phyloP scores from a whole-genome alignment of 2,888 invertebrate genomes.

The Ophioninae sp. region DNA sequence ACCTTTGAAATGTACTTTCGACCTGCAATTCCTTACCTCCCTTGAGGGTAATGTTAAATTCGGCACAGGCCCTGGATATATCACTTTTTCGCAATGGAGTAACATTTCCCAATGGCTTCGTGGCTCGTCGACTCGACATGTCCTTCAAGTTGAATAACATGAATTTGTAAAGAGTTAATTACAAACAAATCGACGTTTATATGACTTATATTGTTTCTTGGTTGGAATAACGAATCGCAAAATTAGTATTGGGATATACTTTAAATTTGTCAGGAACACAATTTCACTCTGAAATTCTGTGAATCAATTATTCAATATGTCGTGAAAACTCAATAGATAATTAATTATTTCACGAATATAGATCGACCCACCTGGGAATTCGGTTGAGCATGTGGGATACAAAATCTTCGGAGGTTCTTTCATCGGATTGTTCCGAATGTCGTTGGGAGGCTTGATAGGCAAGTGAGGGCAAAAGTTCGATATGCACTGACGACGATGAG shows the following conservation, averaged over 20 bases:
- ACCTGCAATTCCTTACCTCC: conserved; percentile 60
- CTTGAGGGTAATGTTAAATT: conserved; percentile 69
- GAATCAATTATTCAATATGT: not conserved
- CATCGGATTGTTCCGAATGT: conserved; percentile 7
- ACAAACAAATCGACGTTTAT: not conserved
- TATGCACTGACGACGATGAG: not conserved
- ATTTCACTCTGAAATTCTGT: not conserved
- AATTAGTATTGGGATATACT: too few species aligned
- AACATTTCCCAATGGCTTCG: conserved; percentile 68
- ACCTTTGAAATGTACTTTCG: not conserved
- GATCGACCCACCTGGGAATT: conserved; percentile 29
- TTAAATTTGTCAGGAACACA: too few species aligned
- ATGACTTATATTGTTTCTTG: not conserved
- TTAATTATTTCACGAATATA: not conserved
- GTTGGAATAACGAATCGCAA: not conserved
- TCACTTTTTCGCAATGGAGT: conserved; percentile 66
- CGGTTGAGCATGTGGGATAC: conserved; percentile 1
- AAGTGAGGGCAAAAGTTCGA: not conserved
- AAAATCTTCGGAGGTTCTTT: conserved; percentile 13
- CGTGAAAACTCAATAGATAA: not conserved
- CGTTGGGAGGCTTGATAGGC: not conserved
- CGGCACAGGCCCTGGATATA: conserved; percentile 65
- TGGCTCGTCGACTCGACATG: conserved; percentile 53
- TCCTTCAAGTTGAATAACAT: conserved; percentile 49
- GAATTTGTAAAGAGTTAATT: not conserved